These are phyloP conservation scores for Volucella inflata DNA, from an alignment of 2,888 invertebrate genomes.

Conservation along the genomic window DNA sequence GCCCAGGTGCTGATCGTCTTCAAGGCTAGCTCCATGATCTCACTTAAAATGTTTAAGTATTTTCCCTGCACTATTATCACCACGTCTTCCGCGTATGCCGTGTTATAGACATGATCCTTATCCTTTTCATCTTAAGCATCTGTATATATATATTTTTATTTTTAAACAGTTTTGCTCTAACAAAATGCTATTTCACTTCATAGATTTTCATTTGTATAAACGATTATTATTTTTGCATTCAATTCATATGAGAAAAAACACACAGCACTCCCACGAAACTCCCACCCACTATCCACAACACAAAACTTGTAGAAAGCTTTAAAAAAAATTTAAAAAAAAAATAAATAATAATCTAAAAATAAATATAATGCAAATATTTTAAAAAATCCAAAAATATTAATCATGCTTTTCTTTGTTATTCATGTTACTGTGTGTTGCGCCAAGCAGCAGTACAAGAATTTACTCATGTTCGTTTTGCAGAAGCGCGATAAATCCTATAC, in stretches of 20 bases:
- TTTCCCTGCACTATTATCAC: no score
- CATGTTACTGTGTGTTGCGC: conserved; percentile 39
- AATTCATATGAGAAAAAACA: not conserved
- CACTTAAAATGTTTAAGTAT: no score
- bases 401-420: conserved; percentile 33
- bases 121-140: no score
- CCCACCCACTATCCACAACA: not conserved
- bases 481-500: conserved; percentile 77
- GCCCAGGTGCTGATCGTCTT: no score
- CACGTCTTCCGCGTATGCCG: no score
- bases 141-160: no score
- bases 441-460: conserved; percentile 78
- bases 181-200: no score
- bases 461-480: conserved; percentile 79
- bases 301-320: not conserved
- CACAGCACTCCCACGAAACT: not conserved
- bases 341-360: not conserved
- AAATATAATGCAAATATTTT: conserved; percentile 43
- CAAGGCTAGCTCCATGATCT: no score
- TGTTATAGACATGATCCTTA: no score
- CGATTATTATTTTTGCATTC: not conserved
- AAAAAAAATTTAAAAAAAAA: not conserved
- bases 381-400: conserved; percentile 27
- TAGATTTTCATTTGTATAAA: no score
- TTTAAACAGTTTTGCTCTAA: no score